These are phyloP conservation scores for Diorhabda sublineata DNA, from an alignment of 1,140 invertebrate genomes.

Conservation along the genomic window DNA sequence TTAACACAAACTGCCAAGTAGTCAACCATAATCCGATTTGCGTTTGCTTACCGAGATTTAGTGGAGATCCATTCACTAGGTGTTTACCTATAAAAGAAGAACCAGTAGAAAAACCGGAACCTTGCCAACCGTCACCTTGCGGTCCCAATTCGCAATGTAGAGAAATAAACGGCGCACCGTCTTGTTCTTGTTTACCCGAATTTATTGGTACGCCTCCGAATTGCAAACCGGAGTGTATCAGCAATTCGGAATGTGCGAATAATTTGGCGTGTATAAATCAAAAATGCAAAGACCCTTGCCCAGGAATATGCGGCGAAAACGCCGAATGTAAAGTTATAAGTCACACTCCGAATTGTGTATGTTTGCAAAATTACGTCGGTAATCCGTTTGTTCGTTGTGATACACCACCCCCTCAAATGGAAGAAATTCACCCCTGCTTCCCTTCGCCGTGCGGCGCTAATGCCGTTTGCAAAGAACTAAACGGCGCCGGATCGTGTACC, in stretches of 20 bases:
- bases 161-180: slow-evolving; percentile 55
- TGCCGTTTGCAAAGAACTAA: slow-evolving; percentile 60
- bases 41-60: slow-evolving; percentile 55
- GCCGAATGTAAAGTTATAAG: slow-evolving; percentile 63
- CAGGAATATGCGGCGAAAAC: slow-evolving; percentile 61
- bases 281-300: slow-evolving; percentile 64
- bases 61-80: slow-evolving; percentile 62
- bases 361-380: slow-evolving; percentile 56
- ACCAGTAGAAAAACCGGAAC: slow-evolving; percentile 47
- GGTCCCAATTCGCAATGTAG: slow-evolving; percentile 71
- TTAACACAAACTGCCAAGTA: slow-evolving; percentile 58
- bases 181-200: slow-evolving; percentile 65
- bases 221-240: slow-evolving; percentile 72
- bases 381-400: slow-evolving; percentile 58
- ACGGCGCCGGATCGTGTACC: slow-evolving; percentile 61
- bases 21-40: slow-evolving; percentile 65
- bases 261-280: slow-evolving; percentile 59
- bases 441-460: slow-evolving; percentile 68
- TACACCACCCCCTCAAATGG: slow-evolving; percentile 15
- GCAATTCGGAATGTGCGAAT: slow-evolving; percentile 61
- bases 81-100: slow-evolving; percentile 49
- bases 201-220: slow-evolving; percentile 70
- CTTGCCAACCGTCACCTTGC: slow-evolving; percentile 73
- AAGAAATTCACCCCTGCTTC: slow-evolving; percentile 52
- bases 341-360: slow-evolving; percentile 61